Conservation (phyloP, 1,140 invertebrate species). For the Whitmania pigra region DNA sequence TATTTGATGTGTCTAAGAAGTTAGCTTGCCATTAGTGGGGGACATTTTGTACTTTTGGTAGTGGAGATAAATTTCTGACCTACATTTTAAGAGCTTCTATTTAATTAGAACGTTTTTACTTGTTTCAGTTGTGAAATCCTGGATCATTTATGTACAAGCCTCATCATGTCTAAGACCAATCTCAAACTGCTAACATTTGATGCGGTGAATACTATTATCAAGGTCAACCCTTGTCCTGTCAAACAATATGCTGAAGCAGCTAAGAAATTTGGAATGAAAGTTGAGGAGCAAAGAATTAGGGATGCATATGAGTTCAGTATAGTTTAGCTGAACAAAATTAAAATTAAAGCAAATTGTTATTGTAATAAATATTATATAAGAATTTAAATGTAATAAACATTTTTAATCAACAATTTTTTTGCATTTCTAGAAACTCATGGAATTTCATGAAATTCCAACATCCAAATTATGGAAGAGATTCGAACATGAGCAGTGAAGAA, state of each 20-base stretch:
- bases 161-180: neutral
- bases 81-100: too few relatives aligned
- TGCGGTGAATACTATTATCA: slow-evolving; percentile 67
- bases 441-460: slow-evolving; percentile 42
- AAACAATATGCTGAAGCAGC: slow-evolving; percentile 60
- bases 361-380: neutral
- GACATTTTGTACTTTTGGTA: too few relatives aligned
- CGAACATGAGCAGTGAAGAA: slow-evolving; percentile 56
- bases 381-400: neutral
- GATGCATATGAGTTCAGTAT: slow-evolving; percentile 48
- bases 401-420: neutral
- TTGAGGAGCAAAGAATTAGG: slow-evolving; percentile 49
- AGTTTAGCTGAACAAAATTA: slow-evolving; percentile 45
- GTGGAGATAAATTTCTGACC: too few relatives aligned
- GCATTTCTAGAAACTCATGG: slow-evolving; percentile 29
- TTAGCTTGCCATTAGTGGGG: too few relatives aligned
- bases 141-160: neutral
- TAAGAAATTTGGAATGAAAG: slow-evolving; percentile 53
- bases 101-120: too few relatives aligned
- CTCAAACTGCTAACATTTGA: slow-evolving; percentile 61
- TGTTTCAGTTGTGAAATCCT: too few relatives aligned
- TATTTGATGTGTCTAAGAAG: too few relatives aligned
- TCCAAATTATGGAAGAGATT: slow-evolving; percentile 64
- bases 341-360: neutral
- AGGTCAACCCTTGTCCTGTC: slow-evolving; percentile 55